Percentiles rank a stretch among this genome's conserved stretches.
Evolutionary conservation across 2,888 invertebrate genomes (phyloP).

Genomic region (Drosophila neutralis): DNA sequence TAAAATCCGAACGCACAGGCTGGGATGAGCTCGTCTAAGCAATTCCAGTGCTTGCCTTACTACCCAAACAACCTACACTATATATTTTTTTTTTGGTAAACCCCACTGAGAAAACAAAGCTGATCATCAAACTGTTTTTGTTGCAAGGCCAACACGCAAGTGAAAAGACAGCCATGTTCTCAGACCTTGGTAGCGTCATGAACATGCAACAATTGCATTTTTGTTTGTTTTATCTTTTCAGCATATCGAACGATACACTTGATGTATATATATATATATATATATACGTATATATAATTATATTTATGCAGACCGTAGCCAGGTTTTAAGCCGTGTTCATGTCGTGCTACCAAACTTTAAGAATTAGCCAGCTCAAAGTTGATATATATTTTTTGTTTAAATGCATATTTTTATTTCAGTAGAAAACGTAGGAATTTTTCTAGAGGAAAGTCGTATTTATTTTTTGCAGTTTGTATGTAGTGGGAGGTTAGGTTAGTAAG

Average conservation of each 20-base stretch:
- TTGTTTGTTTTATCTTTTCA: neutral
- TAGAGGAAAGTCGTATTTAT: constrained; percentile 67
- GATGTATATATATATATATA: constrained; percentile 11
- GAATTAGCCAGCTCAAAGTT: constrained; percentile 76
- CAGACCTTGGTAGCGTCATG: constrained; percentile 75
- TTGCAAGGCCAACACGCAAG: constrained; percentile 46
- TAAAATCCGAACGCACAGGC: neutral
- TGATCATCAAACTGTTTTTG: constrained; percentile 25
- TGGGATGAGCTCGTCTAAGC: neutral
- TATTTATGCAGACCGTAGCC: constrained; percentile 14
- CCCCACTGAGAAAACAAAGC: constrained; percentile 1
- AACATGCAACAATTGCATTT: constrained; percentile 42
- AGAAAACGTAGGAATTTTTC: constrained; percentile 73
- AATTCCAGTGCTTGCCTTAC: neutral
- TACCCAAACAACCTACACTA: neutral
- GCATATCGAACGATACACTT: constrained; percentile 4
- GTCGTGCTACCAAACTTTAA: constrained; percentile 78
- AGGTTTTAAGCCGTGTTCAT: constrained; percentile 30
- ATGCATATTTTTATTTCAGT: constrained; percentile 76
- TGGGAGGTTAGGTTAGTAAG: constrained; percentile 46
- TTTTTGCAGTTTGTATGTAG: constrained; percentile 36
- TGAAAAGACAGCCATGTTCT: constrained; percentile 77
- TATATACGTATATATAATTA: constrained; percentile 1
- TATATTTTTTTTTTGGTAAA: neutral
- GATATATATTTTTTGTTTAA: constrained; percentile 55